A percentile compares a stretch with the other conserved stretches of the same genome.
These are phyloP conservation scores for Caenorhabditis briggsae DNA, from an alignment of 1,140 invertebrate species.

Conservation along the genomic window DNA sequence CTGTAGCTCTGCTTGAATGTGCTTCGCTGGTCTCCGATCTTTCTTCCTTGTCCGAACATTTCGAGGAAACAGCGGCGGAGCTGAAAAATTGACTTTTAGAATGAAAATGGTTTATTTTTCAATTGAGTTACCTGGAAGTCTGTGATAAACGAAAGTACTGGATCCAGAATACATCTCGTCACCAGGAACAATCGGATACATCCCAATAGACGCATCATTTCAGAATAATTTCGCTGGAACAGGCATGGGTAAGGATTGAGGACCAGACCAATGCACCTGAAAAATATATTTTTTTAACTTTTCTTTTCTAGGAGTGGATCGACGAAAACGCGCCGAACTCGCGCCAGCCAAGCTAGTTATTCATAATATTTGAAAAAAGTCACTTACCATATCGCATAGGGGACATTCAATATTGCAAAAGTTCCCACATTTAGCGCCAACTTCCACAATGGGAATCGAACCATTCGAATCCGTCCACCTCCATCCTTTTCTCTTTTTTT, in stretches of 20 bases:
- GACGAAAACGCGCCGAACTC: too few species aligned
- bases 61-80: conserved; percentile 43
- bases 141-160: conserved; percentile 63
- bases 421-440: conserved; percentile 72
- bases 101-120: too few species aligned
- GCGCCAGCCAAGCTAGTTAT: too few species aligned
- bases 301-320: neutral
- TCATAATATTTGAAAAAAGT: neutral
- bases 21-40: conserved; percentile 39
- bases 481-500: conserved; percentile 56
- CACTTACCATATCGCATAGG: conserved; percentile 72
- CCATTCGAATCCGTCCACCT: conserved; percentile 28
- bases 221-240: conserved; percentile 63
- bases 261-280: conserved; percentile 57
- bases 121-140: conserved; percentile 69
- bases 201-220: conserved; percentile 64
- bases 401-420: conserved; percentile 71
- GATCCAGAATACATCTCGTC: conserved; percentile 63
- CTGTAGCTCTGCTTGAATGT: conserved; percentile 56
- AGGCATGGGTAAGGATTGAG: conserved; percentile 63
- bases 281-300: neutral
- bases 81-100: conserved; percentile 19
- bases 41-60: conserved; percentile 28
- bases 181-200: conserved; percentile 62
- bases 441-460: conserved; percentile 73